Base-by-base conservation (phyloP, 1,140 invertebrate genomes). In the Cotesia chilonis region DNA sequence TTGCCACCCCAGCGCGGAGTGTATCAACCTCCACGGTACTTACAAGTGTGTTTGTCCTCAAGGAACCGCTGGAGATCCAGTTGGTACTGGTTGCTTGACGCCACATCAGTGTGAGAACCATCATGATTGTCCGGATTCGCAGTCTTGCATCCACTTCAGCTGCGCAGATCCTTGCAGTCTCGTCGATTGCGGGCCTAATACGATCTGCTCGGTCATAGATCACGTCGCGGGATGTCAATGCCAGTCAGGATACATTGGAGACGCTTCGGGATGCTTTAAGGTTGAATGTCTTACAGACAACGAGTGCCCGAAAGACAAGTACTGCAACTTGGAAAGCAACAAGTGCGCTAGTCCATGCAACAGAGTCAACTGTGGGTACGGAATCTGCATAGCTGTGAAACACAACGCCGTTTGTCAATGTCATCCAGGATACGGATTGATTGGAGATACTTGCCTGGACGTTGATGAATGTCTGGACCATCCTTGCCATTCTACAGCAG, bases 301-400 rank as follows among this genome's bases (percentile, higher is more conserved):
- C 41, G 94, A 96, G 67, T 96, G 95, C 81, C 83, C 92, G 2
- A 82, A 78, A 10, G 92, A 94, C 75, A 93, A 92, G 83, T 90
- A 90, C 70, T 96, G 95, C 79, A 91, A 95, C 79, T 77, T 80
- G 5, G 88, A 91, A 75, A 90, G 87, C 14, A 94, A 95, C 81
- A 94, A 94, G 83, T 96, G 95, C 83, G 87, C 90, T 77, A 92
- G 92, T 88, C 92, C 94, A 64, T 96, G 94, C 78, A 93, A 94
- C 74, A 83, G 89, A 71, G 85, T 90, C 0, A 88, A 90, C 63
- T 95, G 94, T 82, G 92, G 92, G 12, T 92, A 93, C 75, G 94
- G 94, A 1, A 90, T 86, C 41, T 95, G 93, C 74, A 84, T 89
- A 71, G 91, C 92, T 4, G 81, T 89, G 63, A 88, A 93, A 73